Evolutionary conservation across 2,113 vertebrate genomes (phyloP), one percentile per base, ranked within the genome.

Genomic region (Origma solitaria): DNA sequence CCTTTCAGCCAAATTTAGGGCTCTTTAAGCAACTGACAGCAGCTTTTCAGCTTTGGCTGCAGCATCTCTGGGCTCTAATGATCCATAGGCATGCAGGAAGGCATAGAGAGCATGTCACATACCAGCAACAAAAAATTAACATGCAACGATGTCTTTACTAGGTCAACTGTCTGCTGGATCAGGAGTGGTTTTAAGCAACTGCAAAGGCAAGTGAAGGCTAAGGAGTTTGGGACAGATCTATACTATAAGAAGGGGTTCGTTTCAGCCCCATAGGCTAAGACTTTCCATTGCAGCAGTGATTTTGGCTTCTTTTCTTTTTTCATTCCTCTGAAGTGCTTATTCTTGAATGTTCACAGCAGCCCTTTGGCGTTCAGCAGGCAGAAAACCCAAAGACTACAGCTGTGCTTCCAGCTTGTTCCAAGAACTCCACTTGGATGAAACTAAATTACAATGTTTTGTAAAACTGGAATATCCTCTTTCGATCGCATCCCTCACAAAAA

Each of bases 301-400:
- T 89, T 91, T 68, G 61, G 47, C 35, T 82, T 89, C 33, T 82
- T 89, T 75, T 19, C 24, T 7, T 38, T 19, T 47, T 37, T 81
- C 42, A 40, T 42, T 7, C 1, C 8, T 82, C 37, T 50, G 57
- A 62, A 82, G 21, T 76, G 35, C 54, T 89, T 54, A 20, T 69
- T 91, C 61, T 82, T 76, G 17, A 80, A 65, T 66, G 50, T 69
- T 92, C 82, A 75, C 38, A 92, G 93, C 53, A 92, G 70, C n/a
- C 20, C 42, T 89, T 93, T 35, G 61, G 58, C 0, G 2, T 82
- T 89, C 83, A 82, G 89, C 58, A 82, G 61, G 84, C 79, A 14
- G 90, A 93, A 93, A 92, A 92, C 75, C 60, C 82, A 92, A 82
- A 91, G 90, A 53, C 88, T 95, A 96, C 92, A 96, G 93, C 82